Percentiles rank a stretch among this genome's conserved stretches.
Evolutionary conservation across 2,797 vertebrate species (phyloP).

Genomic region (Myripristis jacobus): DNA sequence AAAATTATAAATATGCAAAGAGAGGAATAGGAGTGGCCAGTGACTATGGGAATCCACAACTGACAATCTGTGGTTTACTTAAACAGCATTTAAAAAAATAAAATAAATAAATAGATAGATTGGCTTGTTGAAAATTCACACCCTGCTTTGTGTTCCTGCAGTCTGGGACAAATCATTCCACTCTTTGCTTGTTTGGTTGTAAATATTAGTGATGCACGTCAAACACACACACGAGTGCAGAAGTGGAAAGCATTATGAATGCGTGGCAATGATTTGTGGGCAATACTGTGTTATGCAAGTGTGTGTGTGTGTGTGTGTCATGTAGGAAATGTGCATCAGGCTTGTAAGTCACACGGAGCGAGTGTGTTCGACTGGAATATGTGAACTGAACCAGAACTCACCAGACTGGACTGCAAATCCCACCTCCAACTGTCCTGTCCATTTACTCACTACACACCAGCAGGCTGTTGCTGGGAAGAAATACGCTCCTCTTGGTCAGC

Average conservation of each 20-base stretch:
- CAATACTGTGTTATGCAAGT: conserved; percentile 59
- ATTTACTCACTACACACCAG: neutral
- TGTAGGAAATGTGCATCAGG: conserved; percentile 44
- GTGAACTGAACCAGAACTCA: conserved; percentile 47
- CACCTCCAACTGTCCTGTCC: neutral
- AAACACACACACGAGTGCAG: conserved; percentile 51
- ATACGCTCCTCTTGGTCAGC: neutral
- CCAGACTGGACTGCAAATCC: neutral
- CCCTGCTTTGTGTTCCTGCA: conserved; percentile 51
- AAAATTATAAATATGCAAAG: conserved; percentile 15
- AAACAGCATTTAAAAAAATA: conserved; percentile 31
- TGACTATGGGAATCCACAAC: conserved; percentile 30
- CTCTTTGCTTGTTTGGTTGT: conserved; percentile 35
- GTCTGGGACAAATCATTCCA: conserved; percentile 32
- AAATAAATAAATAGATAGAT: conserved; percentile 31
- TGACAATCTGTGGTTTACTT: neutral
- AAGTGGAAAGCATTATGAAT: conserved; percentile 66
- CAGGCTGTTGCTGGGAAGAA: neutral
- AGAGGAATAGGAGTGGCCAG: conserved; percentile 40
- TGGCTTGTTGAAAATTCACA: conserved; percentile 5
- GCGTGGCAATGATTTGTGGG: conserved; percentile 57
- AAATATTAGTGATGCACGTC: conserved; percentile 54
- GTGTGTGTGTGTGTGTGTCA: conserved; percentile 53
- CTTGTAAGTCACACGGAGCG: conserved; percentile 43
- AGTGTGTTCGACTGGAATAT: conserved; percentile 22